Percentiles rank a stretch among this genome's conserved stretches.
phyloP scores from a whole-genome alignment of 2,797 vertebrate genomes.

The Manis javanica region DNA sequence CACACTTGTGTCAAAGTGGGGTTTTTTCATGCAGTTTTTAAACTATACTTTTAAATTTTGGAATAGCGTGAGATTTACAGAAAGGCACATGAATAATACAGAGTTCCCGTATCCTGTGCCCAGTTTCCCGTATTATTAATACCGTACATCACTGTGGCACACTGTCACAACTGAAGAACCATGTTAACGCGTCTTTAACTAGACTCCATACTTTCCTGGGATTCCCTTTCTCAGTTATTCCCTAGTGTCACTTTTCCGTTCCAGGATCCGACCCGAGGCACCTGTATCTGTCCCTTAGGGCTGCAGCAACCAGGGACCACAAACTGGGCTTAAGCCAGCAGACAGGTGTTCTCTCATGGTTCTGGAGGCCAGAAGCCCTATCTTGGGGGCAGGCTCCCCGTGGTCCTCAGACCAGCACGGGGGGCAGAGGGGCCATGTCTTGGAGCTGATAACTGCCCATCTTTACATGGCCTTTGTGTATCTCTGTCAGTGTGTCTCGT shows the following conservation, averaged over 20 bases:
- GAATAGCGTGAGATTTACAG: not conserved
- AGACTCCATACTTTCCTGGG: not conserved
- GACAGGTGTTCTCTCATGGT: not conserved
- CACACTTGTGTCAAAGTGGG: not conserved
- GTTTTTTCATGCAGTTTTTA: not conserved
- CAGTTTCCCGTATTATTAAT: too few relatives aligned
- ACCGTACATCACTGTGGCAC: not conserved
- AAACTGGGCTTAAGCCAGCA: not conserved
- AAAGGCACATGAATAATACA: not conserved
- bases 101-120: not conserved
- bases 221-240: not conserved
- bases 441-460: not conserved
- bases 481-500: not conserved
- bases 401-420: rapidly evolving
- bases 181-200: not conserved
- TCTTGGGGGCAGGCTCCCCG: too few relatives aligned
- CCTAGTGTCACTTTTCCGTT: not conserved
- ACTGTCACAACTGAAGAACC: not conserved
- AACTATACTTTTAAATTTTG: not conserved
- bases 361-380: not conserved
- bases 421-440: too few relatives aligned
- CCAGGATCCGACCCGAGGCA: not conserved
- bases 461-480: not conserved
- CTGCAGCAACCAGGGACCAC: not conserved
- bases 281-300: not conserved